A percentile compares a stretch with the other conserved stretches of the same genome.
These are phyloP conservation scores for Epizoanthus scotinus DNA, from an alignment of 92 coral and sea anemone genomes.

Conservation along the genomic window DNA sequence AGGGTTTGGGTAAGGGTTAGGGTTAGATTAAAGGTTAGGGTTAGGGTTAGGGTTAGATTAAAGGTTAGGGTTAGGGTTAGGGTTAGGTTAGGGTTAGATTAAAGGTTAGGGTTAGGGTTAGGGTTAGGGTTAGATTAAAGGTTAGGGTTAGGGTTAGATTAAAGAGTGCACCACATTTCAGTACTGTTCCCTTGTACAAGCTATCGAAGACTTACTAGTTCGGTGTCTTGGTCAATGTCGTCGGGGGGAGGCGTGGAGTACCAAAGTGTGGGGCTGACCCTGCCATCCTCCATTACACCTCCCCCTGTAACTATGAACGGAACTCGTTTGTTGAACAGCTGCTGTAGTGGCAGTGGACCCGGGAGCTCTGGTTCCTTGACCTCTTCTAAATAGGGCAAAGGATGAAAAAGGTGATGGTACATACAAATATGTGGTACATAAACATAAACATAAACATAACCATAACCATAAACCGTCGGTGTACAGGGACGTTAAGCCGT, in stretches of 20 bases:
- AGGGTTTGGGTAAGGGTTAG: no score
- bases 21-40: no score
- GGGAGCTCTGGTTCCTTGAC: conserved; percentile 92
- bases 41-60: no score
- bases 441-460: no score
- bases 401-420: not conserved
- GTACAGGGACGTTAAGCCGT: no score
- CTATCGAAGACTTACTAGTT: conserved; percentile 69
- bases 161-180: not conserved
- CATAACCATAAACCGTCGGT: no score
- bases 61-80: no score
- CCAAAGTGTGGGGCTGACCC: conserved; percentile 96
- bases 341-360: conserved; percentile 87
- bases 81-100: no score
- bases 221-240: conserved; percentile 92
- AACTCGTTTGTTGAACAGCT: conserved; percentile 81
- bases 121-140: no score
- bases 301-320: conserved; percentile 64
- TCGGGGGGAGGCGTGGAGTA: conserved; percentile 99
- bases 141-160: no score
- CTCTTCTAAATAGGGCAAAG: conserved; percentile 52
- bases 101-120: no score
- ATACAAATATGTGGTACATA: not conserved
- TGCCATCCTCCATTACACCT: conserved; percentile 90
- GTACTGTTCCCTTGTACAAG: no score